Evolutionary conservation across 2,888 invertebrate genomes (phyloP).

Genomic region (Catocala sponsa): DNA sequence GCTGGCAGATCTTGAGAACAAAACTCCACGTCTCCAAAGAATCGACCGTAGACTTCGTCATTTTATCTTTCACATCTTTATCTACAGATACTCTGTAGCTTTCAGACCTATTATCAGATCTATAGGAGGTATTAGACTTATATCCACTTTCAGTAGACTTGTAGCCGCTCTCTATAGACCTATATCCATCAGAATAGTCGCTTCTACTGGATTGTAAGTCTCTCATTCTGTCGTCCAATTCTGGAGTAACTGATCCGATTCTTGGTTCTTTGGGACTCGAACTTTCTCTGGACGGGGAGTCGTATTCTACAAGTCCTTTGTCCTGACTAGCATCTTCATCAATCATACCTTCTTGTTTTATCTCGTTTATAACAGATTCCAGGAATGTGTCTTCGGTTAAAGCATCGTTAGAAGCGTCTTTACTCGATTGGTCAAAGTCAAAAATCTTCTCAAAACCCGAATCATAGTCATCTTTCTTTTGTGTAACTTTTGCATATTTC

Average conservation of each 20-base stretch:
- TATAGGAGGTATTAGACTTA: conserved; percentile 39
- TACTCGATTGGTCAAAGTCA: conserved; percentile 61
- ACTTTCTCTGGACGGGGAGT: conserved; percentile 72
- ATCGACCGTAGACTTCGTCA: conserved; percentile 71
- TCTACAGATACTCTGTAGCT: conserved; percentile 66
- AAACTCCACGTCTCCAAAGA: conserved; percentile 83
- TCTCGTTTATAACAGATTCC: conserved; percentile 82
- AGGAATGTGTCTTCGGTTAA: conserved; percentile 77
- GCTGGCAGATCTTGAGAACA: conserved; percentile 82
- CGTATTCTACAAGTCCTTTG: conserved; percentile 81
- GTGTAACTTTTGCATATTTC: conserved; percentile 58
- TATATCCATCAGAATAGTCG: conserved; percentile 50
- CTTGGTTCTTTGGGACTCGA: conserved; percentile 43
- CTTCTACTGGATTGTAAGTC: conserved; percentile 49
- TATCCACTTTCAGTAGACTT: conserved; percentile 54
- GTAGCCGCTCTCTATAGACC: conserved; percentile 52
- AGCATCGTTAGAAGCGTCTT: conserved; percentile 68
- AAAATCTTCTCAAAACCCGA: conserved; percentile 62
- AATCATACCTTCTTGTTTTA: conserved; percentile 75
- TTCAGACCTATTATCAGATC: conserved; percentile 41
- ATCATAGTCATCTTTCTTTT: conserved; percentile 57
- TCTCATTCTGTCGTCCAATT: conserved; percentile 69
- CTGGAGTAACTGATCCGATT: conserved; percentile 72
- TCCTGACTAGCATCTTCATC: conserved; percentile 76
- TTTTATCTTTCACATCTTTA: conserved; percentile 63